These are phyloP conservation scores for Actenoides hombroni DNA, from an alignment of 2,113 vertebrate species.

Conservation along the genomic window DNA sequence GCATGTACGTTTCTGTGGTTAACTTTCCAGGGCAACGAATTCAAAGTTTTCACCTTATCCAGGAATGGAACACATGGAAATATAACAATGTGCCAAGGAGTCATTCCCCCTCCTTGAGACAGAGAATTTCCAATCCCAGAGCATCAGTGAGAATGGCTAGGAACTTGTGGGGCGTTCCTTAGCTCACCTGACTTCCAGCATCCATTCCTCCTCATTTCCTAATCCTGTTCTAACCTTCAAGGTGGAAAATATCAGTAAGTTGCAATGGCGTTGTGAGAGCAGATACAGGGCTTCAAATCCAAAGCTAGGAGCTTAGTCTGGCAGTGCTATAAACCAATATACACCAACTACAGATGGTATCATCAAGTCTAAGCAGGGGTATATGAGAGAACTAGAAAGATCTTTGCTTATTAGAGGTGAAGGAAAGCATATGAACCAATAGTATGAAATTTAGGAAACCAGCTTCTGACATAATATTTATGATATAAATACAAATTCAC, in stretches of 20 bases:
- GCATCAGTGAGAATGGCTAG: background rate
- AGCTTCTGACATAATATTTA: background rate
- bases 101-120: background rate
- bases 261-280: background rate
- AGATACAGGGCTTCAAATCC: background rate
- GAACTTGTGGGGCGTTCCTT: background rate
- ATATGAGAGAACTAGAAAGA: background rate
- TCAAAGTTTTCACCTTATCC: background rate
- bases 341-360: background rate
- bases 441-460: background rate
- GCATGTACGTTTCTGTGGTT: fast-evolving
- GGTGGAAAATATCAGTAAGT: background rate
- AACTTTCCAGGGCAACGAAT: background rate
- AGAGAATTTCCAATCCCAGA: background rate
- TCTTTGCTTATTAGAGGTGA: background rate
- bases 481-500: background rate
- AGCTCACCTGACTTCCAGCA: background rate
- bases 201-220: background rate
- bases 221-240: background rate
- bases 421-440: background rate
- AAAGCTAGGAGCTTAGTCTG: background rate
- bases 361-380: background rate
- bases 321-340: background rate
- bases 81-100: background rate
- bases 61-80: background rate